Evolutionary conservation across 30 jellyfish, hydroid and myxozoan species (phyloP).

Genomic region (Hydractinia symbiolongicarpus): DNA sequence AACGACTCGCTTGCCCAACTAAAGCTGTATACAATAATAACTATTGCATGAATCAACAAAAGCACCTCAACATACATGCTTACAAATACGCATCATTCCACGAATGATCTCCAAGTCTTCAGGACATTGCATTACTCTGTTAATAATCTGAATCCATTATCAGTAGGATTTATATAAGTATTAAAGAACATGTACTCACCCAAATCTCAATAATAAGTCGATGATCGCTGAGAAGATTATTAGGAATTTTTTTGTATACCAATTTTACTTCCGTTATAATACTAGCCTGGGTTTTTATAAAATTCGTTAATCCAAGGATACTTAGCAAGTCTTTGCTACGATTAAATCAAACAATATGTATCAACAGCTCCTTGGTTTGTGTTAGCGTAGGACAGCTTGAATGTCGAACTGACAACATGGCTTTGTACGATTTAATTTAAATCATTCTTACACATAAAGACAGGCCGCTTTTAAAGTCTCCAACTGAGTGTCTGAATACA

Average conservation of each 20-base stretch:
- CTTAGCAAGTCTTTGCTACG: background rate
- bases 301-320: background rate
- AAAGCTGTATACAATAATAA: too few species aligned
- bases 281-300: background rate
- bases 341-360: background rate
- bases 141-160: too few species aligned
- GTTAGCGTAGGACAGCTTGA: background rate
- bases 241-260: background rate
- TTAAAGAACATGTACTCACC: background rate
- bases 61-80: background rate
- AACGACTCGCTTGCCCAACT: too few species aligned
- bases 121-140: too few species aligned
- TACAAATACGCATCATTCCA: background rate
- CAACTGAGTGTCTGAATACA: constrained; percentile 9
- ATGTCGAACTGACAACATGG: constrained; percentile 6
- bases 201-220: background rate
- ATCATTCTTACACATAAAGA: constrained; percentile 8
- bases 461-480: constrained; percentile 22
- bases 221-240: constrained; percentile 13
- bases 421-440: constrained; percentile 2
- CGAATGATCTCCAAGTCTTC: too few species aligned
- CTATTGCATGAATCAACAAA: too few species aligned
- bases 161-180: background rate
- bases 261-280: constrained; percentile 10
- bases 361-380: background rate